A percentile compares a stretch with the other conserved stretches of the same genome.
Conservation (phyloP, 1,140 invertebrate species). For the Drosophila orosa region DNA sequence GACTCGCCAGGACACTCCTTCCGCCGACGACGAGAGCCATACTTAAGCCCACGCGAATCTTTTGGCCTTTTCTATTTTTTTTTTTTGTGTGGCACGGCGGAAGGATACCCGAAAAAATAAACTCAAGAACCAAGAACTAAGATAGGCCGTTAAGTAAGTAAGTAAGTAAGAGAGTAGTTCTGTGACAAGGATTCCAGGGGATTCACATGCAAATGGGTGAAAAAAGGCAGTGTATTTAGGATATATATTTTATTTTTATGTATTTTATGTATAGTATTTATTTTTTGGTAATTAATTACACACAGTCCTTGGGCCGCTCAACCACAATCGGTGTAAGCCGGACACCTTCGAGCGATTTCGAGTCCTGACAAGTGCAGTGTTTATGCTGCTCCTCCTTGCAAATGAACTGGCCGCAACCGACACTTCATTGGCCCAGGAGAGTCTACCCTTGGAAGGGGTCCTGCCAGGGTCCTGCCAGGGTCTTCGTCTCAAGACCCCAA, state of each 20-base stretch:
- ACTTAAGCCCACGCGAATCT: constrained; percentile 55
- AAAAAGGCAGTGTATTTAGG: not conserved
- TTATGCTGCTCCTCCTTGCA: not conserved
- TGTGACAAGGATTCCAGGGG: constrained; percentile 11
- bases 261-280: not conserved
- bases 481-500: constrained; percentile 30
- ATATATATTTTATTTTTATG: not conserved
- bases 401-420: constrained; percentile 24
- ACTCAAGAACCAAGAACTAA: constrained; percentile 19
- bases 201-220: constrained; percentile 26
- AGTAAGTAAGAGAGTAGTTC: constrained; percentile 1
- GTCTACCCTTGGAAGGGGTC: not conserved
- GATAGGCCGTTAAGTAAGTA: constrained; percentile 16
- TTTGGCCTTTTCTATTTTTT: constrained; percentile 1
- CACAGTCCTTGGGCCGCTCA: not conserved
- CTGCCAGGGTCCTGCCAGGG: not conserved
- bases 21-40: constrained; percentile 12
- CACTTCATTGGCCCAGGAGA: constrained; percentile 35
- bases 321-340: constrained; percentile 32
- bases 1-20: constrained; percentile 14
- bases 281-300: constrained; percentile 6
- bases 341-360: constrained; percentile 12
- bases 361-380: constrained; percentile 10
- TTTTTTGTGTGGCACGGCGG: not conserved
- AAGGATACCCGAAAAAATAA: constrained; percentile 26